phyloP scores from a whole-genome alignment of 1,140 invertebrate species.

The Eriocheir sinensis region DNA sequence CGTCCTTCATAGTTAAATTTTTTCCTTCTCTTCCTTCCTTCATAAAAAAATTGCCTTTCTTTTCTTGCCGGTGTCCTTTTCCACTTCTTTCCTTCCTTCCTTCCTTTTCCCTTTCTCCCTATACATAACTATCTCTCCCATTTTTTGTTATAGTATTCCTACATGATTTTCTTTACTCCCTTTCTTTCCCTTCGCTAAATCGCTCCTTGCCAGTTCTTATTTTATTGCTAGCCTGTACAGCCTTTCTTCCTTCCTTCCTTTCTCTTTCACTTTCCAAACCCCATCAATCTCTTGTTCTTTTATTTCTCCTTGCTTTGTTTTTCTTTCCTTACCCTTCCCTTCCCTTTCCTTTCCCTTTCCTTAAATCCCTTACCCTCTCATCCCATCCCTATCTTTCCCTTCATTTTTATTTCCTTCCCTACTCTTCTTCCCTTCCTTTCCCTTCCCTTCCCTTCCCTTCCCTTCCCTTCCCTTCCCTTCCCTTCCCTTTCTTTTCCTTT shows the following conservation, averaged over 20 bases:
- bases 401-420: not conserved
- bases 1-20: not conserved
- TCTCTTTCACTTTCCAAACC: no score
- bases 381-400: not conserved
- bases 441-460: not conserved
- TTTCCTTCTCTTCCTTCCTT: no score
- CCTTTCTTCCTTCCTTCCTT: not conserved
- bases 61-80: not conserved
- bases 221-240: no score
- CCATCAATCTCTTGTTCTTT: not conserved
- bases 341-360: not conserved
- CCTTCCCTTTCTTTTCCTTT: not conserved
- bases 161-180: no score
- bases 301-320: not conserved
- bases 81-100: not conserved
- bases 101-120: not conserved
- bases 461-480: not conserved
- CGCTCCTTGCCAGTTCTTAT: no score
- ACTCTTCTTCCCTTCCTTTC: slow-evolving; percentile 1
- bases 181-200: no score
- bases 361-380: not conserved
- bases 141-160: no score
- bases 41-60: no score
- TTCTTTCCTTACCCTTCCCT: not conserved
- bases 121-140: no score